These are phyloP conservation scores for Amphiprion ocellaris DNA, from an alignment of 2,113 vertebrate genomes.

Conservation along the genomic window DNA sequence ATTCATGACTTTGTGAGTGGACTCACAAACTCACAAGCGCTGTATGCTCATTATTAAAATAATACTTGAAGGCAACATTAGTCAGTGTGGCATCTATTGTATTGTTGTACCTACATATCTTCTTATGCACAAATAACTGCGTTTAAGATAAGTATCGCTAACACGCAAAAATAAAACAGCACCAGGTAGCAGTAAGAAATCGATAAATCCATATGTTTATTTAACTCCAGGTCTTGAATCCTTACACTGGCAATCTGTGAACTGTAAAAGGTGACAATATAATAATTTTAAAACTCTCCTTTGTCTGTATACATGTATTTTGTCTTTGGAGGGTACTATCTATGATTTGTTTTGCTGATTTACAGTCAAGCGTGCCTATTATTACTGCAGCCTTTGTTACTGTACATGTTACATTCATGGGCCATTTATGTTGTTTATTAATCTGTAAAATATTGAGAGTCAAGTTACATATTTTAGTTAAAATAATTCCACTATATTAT, in stretches of 20 bases:
- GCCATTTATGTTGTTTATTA: neutral
- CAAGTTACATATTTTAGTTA: neutral
- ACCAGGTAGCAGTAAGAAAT: neutral
- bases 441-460: neutral
- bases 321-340: neutral
- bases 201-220: neutral
- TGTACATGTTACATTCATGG: neutral
- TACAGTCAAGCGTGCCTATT: neutral
- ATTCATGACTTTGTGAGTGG: slow-evolving; percentile 67
- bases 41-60: slow-evolving; percentile 20
- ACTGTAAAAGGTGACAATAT: neutral
- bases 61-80: slow-evolving; percentile 24
- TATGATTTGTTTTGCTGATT: neutral
- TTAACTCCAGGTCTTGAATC: neutral
- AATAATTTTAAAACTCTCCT: neutral
- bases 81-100: neutral
- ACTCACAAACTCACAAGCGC: slow-evolving; percentile 27
- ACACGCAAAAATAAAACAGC: no score
- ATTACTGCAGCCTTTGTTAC: neutral
- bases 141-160: no score
- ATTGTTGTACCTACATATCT: neutral
- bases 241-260: neutral
- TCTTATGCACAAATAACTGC: neutral
- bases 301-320: neutral
- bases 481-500: neutral